Percentiles rank a stretch among this genome's conserved stretches.
Evolutionary conservation across 2,113 vertebrate species (phyloP).

Genomic region (Patagioenas fasciata): DNA sequence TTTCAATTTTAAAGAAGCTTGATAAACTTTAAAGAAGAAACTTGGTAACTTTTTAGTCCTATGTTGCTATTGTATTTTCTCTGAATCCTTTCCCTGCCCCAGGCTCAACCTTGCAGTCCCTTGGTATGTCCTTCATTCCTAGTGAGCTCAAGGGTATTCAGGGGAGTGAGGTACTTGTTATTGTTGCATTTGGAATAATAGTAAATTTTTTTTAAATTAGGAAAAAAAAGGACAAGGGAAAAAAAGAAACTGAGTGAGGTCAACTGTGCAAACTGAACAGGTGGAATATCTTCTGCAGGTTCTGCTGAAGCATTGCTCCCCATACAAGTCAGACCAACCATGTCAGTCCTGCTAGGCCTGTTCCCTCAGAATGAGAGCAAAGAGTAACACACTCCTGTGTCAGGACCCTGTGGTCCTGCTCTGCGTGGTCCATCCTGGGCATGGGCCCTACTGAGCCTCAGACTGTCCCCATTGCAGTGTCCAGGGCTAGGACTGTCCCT

Average conservation of each 20-base stretch:
- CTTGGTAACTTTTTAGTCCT: not conserved
- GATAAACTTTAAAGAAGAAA: not conserved
- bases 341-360: rapidly evolving
- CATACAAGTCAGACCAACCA: rapidly evolving
- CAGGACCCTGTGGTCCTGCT: not conserved
- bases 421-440: not conserved
- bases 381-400: not conserved
- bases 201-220: not conserved
- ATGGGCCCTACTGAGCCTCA: rapidly evolving
- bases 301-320: not conserved
- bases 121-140: not conserved
- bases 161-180: not conserved
- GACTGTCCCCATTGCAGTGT: not conserved
- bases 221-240: not conserved
- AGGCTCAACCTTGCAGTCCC: not conserved
- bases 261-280: not conserved
- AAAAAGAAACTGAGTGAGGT: not conserved
- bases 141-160: not conserved
- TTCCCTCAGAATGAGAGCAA: not conserved
- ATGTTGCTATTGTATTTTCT: not conserved
- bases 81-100: not conserved
- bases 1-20: not conserved
- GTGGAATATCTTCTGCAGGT: not conserved
- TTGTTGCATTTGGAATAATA: not conserved
- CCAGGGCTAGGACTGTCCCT: not conserved